A percentile compares a stretch with the other conserved stretches of the same genome.
These are phyloP conservation scores for Ips typographus DNA, from an alignment of 1,140 invertebrate species.

Conservation along the genomic window DNA sequence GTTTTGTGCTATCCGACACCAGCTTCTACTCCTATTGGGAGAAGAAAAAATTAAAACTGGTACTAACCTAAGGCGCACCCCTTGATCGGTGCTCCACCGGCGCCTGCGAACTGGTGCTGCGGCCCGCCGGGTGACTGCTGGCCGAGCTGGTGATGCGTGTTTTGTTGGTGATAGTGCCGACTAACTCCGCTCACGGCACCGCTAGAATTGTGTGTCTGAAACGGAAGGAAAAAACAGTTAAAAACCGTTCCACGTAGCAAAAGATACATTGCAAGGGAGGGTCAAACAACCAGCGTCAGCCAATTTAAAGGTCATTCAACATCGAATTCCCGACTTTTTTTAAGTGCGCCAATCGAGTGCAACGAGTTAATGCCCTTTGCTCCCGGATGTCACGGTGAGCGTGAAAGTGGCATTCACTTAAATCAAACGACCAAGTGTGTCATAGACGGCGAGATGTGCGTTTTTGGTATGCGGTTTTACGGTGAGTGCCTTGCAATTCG, in stretches of 20 bases:
- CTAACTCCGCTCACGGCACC: slow-evolving; percentile 21
- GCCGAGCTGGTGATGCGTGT: slow-evolving; percentile 28
- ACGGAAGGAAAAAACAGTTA: slow-evolving; percentile 12
- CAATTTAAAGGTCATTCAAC: too few species aligned
- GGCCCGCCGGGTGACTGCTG: slow-evolving; percentile 27
- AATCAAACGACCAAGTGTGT: slow-evolving; percentile 7
- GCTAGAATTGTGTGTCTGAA: slow-evolving; percentile 36
- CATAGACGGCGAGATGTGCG: background rate
- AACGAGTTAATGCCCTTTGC: slow-evolving; percentile 7
- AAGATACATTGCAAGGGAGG: too few species aligned
- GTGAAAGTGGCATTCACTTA: slow-evolving; percentile 10
- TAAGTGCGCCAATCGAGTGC: too few species aligned
- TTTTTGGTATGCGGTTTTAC: background rate
- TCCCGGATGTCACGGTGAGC: slow-evolving; percentile 13
- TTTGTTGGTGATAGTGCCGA: slow-evolving; percentile 25
- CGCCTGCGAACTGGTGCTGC: slow-evolving; percentile 35
- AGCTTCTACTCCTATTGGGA: too few species aligned
- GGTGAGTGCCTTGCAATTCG: too few species aligned
- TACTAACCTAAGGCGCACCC: slow-evolving; percentile 36
- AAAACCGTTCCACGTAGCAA: background rate
- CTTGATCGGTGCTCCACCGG: slow-evolving; percentile 34
- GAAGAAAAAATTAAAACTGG: too few species aligned
- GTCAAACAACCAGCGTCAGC: too few species aligned
- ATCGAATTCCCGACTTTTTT: too few species aligned
- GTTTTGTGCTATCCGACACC: too few species aligned